Evolutionary conservation across 1,140 invertebrate species (phyloP).

Genomic region (Euwallacea similis): DNA sequence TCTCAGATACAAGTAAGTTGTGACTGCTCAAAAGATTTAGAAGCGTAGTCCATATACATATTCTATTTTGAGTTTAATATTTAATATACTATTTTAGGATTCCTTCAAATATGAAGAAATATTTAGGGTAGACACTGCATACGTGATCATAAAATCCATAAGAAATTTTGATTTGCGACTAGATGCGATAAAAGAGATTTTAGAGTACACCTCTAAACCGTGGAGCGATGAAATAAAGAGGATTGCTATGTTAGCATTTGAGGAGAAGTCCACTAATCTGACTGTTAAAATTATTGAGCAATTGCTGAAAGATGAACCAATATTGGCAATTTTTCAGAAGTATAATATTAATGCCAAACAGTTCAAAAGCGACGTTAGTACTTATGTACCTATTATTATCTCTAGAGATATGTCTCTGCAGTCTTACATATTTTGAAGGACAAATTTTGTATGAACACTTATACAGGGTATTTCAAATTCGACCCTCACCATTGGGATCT

Average conservation of each 20-base stretch:
- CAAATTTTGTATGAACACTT: too few species aligned
- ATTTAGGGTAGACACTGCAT: slow-evolving; percentile 39
- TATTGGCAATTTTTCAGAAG: slow-evolving; percentile 37
- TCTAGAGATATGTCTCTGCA: too few species aligned
- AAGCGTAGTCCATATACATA: too few species aligned
- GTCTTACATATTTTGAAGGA: too few species aligned
- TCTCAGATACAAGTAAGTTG: slow-evolving; percentile 43
- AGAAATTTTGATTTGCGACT: slow-evolving; percentile 36
- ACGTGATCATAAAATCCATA: slow-evolving; percentile 39
- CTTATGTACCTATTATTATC: too few species aligned
- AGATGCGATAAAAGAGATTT: slow-evolving; percentile 33
- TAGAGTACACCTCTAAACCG: slow-evolving; percentile 38
- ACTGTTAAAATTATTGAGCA: slow-evolving; percentile 34
- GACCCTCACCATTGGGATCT: too few species aligned
- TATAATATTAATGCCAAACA: slow-evolving; percentile 3
- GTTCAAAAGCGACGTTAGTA: background rate
- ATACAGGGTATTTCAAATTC: too few species aligned
- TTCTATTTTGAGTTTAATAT: too few species aligned
- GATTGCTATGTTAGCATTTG: slow-evolving; percentile 34
- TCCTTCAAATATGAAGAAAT: slow-evolving; percentile 41
- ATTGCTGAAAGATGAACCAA: slow-evolving; percentile 39
- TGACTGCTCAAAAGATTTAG: background rate
- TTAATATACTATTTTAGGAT: slow-evolving; percentile 29
- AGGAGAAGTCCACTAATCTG: slow-evolving; percentile 25
- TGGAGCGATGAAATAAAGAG: slow-evolving; percentile 40